These are phyloP conservation scores for Lordiphosa stackelbergi DNA, from an alignment of 1,140 invertebrate genomes.

Conservation along the genomic window DNA sequence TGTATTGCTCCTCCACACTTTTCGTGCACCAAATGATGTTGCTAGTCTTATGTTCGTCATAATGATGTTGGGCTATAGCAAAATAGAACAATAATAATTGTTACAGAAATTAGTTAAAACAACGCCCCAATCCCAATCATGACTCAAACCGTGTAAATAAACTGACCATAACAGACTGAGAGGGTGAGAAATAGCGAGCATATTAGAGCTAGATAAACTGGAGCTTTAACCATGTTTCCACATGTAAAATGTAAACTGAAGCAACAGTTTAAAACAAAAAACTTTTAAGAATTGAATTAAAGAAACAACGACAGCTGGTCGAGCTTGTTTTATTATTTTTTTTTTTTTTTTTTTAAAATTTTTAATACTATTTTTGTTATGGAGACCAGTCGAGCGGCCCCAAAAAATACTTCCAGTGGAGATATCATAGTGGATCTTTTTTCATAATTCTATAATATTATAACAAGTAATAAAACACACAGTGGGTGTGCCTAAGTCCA, in stretches of 20 bases:
- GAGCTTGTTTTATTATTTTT: no score
- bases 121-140: constrained; percentile 35
- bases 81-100: constrained; percentile 7
- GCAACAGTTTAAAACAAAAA: constrained; percentile 11
- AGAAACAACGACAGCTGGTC: constrained; percentile 32
- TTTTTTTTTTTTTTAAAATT: no score
- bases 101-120: constrained; percentile 11
- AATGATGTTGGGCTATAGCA: constrained; percentile 63
- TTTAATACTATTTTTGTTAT: no score
- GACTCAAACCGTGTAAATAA: background rate
- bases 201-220: constrained; percentile 33
- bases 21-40: constrained; percentile 86
- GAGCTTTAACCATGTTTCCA: constrained; percentile 35
- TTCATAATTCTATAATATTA: no score
- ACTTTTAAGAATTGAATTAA: constrained; percentile 21
- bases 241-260: constrained; percentile 17
- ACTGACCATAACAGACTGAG: constrained; percentile 37
- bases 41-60: constrained; percentile 53
- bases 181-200: constrained; percentile 28
- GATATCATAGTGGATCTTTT: no score
- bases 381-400: no score
- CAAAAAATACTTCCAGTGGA: no score
- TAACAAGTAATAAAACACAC: no score
- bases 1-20: constrained; percentile 84
- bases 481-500: no score